These are phyloP conservation scores for Aspidiotus rigidus DNA, from an alignment of 2,888 invertebrate species.

Conservation along the genomic window DNA sequence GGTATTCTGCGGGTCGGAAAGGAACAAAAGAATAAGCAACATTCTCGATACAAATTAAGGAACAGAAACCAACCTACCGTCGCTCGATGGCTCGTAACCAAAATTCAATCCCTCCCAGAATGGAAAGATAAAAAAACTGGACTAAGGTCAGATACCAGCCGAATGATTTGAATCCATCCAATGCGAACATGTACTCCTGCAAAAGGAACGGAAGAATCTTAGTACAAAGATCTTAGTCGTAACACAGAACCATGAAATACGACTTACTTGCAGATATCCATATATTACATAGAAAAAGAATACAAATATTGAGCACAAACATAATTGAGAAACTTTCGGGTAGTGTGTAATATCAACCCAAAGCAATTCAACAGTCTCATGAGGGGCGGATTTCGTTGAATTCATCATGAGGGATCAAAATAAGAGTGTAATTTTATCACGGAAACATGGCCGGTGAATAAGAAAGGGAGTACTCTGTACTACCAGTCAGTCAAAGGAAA, in stretches of 20 bases:
- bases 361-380: slow-evolving; percentile 43
- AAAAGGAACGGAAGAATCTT: slow-evolving; percentile 18
- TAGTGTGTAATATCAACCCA: slow-evolving; percentile 63
- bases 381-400: background rate
- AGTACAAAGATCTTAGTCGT: slow-evolving; percentile 8
- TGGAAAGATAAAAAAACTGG: slow-evolving; percentile 78
- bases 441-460: too few species aligned
- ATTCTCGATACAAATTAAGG: background rate
- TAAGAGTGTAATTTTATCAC: too few species aligned
- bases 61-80: slow-evolving; percentile 27
- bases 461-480: too few species aligned
- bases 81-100: slow-evolving; percentile 42
- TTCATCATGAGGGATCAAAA: too few species aligned
- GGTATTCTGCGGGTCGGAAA: slow-evolving; percentile 59
- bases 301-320: slow-evolving; percentile 66
- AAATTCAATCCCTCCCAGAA: slow-evolving; percentile 70
- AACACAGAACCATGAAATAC: slow-evolving; percentile 9
- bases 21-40: background rate
- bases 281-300: slow-evolving; percentile 82
- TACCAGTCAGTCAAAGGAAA: too few species aligned
- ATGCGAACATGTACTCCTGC: slow-evolving; percentile 78
- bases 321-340: slow-evolving; percentile 60
- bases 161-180: slow-evolving; percentile 78
- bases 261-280: slow-evolving; percentile 66
- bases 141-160: slow-evolving; percentile 88